These are phyloP conservation scores for Diarsia mendica DNA, from an alignment of 2,888 invertebrate species.

Conservation along the genomic window DNA sequence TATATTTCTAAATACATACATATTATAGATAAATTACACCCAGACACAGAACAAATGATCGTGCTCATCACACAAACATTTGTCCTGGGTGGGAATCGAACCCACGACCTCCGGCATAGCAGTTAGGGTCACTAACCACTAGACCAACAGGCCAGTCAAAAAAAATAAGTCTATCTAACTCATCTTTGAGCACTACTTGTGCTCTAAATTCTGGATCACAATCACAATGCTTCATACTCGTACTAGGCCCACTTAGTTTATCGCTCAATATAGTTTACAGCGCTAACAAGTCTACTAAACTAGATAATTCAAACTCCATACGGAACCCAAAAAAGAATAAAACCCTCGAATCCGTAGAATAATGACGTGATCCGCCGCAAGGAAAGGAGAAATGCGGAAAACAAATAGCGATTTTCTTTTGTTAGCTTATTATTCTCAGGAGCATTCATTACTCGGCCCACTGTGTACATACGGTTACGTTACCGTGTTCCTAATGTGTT, in stretches of 20 bases:
- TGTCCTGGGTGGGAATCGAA: no score
- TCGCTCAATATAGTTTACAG: not conserved
- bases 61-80: no score
- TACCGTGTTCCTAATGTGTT: constrained; percentile 63
- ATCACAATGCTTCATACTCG: not conserved
- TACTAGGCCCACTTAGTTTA: not conserved
- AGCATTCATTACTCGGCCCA: constrained; percentile 86
- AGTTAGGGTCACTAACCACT: no score
- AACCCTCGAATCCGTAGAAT: constrained; percentile 78
- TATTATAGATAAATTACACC: no score
- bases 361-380: constrained; percentile 85
- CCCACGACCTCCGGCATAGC: no score
- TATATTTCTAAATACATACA: no score
- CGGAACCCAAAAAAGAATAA: constrained; percentile 69
- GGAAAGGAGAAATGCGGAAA: constrained; percentile 83
- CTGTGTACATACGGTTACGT: constrained; percentile 66
- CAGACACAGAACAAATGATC: no score
- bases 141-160: no score
- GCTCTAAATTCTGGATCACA: not conserved
- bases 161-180: no score
- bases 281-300: not conserved
- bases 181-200: no score
- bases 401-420: constrained; percentile 89
- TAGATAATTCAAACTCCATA: constrained; percentile 17
- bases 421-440: constrained; percentile 88